Base-by-base conservation (phyloP, 2,797 vertebrate species). In the Threskiornis aethiopicus region DNA sequence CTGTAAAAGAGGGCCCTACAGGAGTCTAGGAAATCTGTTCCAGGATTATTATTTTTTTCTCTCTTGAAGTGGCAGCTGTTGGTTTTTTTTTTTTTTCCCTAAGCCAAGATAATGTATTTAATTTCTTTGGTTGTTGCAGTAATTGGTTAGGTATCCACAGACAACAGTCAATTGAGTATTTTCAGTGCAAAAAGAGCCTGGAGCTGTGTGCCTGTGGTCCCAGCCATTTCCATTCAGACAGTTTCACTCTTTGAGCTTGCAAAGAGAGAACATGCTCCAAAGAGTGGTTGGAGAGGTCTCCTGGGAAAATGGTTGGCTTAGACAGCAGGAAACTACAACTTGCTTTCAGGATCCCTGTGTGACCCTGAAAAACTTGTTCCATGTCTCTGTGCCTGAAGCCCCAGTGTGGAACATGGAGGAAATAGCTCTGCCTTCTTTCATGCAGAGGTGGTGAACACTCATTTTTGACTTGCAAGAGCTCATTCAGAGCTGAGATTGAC, bases 21-120 rank as follows among this genome's bases (percentile, higher is more conserved):
- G 94, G 79, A 94, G 69, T 31, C 75, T 58, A 58, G 90, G 59
- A 90, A 87, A 83, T 80, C 39, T 91, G 35, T 94, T 91, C 61
- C 58, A 86, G 67, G 9, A 37, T 82, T 92, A 47, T 79, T 87
- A 47, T 22, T 20, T 84, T 90, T 86, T 71, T 12, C 21, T 3
- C 24, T 70, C 41, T 54, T 71, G 66, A 87, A 77, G 46, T 55
- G 29, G 19, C 78, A 93, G 78, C 71, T 96, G 52, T 57, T 93
- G 59, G 42, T 14, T 67, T 91, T 82, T 49, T 42, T 14, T n/a
- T 16, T 15, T 9, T 2, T 9, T 20, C 11, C 4, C 76, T 79
- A 42, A 89, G 33, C 42, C 21, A 64, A 77, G 71, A 59, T 46
- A 88, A 70, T 64, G 19, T 44, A 80, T 91, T 94, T 95, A 80